Evolutionary conservation across 2,888 invertebrate genomes (phyloP).

Genomic region (Listrodromus nycthemerus): DNA sequence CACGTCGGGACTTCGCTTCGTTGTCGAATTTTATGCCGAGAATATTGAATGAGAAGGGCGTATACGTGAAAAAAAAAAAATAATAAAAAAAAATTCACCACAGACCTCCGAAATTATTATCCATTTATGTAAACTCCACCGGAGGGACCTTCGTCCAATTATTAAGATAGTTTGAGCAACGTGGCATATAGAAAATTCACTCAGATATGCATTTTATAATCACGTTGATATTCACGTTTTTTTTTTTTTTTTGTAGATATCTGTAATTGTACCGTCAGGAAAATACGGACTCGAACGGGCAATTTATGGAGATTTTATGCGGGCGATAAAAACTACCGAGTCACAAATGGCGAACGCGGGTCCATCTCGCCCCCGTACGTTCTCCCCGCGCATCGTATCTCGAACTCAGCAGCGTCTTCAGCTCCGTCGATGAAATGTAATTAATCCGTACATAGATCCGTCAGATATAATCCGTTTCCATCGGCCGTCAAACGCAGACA

Average conservation of each 20-base stretch:
- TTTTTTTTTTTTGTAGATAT: too few relatives aligned
- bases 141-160: background rate
- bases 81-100: background rate
- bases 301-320: background rate
- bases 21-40: constrained; percentile 32
- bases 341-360: background rate
- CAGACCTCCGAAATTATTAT: constrained; percentile 13
- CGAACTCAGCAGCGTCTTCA: background rate
- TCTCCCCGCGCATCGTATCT: background rate
- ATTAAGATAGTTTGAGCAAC: too few relatives aligned
- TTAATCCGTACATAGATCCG: constrained; percentile 48
- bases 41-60: constrained; percentile 32
- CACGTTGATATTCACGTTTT: background rate
- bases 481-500: constrained; percentile 52
- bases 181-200: background rate
- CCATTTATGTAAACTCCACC: background rate
- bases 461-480: constrained; percentile 21
- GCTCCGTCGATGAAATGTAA: constrained; percentile 45
- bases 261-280: too few relatives aligned
- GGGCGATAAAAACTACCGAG: background rate
- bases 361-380: background rate
- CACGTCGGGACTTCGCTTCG: constrained; percentile 11
- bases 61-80: constrained; percentile 17
- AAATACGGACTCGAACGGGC: too few relatives aligned
- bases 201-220: background rate